Percentiles rank a stretch among this genome's conserved stretches.
Evolutionary conservation across 2,113 vertebrate species (phyloP).

Genomic region (Eclectus roratus): DNA sequence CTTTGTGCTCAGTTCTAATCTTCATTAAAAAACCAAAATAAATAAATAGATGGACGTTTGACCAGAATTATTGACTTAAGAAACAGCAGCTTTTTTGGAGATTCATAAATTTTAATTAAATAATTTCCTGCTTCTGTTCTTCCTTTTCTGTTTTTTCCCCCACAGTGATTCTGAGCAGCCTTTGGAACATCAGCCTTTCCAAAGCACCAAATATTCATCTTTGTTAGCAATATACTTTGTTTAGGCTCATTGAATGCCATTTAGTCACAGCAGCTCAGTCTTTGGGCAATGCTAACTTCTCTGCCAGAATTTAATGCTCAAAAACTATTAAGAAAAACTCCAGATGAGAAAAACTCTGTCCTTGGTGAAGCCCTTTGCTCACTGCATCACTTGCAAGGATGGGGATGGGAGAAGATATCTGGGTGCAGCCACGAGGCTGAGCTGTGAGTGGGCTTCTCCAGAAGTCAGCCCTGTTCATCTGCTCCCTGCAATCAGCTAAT

Average conservation of each 20-base stretch:
- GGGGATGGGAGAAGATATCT: background rate
- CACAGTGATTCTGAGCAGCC: background rate
- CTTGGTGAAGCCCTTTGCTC: background rate
- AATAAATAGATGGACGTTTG: background rate
- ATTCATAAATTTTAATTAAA: background rate
- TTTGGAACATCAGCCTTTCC: background rate
- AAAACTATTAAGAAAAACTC: background rate
- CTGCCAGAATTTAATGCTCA: background rate
- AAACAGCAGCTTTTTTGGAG: background rate
- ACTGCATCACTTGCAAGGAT: fast-evolving
- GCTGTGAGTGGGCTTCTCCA: background rate
- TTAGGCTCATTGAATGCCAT: background rate
- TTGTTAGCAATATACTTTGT: background rate
- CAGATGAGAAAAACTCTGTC: background rate
- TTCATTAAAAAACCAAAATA: background rate
- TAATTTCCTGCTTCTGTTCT: background rate
- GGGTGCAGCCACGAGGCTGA: too few species aligned
- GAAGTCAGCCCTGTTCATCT: background rate
- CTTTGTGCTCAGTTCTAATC: background rate
- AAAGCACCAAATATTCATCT: background rate
- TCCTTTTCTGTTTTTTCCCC: background rate
- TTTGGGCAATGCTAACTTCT: background rate
- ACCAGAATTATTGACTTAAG: background rate
- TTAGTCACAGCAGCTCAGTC: background rate
- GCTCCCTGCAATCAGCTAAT: background rate